Evolutionary conservation across 2,888 invertebrate genomes (phyloP), one percentile per base, ranked within the genome.

Genomic region (Corbicula japonica): DNA sequence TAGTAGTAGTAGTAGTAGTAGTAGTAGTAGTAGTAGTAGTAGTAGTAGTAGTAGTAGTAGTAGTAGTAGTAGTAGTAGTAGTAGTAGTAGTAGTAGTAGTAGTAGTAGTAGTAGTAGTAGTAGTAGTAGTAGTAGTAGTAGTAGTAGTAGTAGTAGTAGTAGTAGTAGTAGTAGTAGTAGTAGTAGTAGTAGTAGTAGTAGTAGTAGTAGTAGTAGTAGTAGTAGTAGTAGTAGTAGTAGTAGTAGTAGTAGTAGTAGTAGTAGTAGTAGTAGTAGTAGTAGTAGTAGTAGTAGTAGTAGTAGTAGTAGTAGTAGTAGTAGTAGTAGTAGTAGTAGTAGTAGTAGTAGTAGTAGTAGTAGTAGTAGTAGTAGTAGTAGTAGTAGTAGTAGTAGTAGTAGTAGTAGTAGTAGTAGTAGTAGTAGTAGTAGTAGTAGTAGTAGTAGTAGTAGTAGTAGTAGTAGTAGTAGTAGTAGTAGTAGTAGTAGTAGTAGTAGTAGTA

Each of bases 141-240:
- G 52, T 52, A 52, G 52, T 52, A 52, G 52, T 52, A 52, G 52
- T 52, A 52, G 52, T 52, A 52, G 52, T 52, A 52, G 52, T 52
- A 52, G 52, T 52, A n/a, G 52, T 52, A 52, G 52, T 52, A 52
- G 52, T 52, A 52, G 52, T 52, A 52, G 52, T 52, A 52, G 52
- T 52, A 52, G 52, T 52, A 52, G 52, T 52, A n/a, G 52, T 52
- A 52, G 52, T 52, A 52, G 52, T 52, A 52, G 52, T n/a, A 52
- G 52, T 52, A 52, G 52, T 52, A 52, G 52, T 52, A n/a, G 52
- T 52, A 52, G 52, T 52, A 52, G 52, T 52, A 52, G 52, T n/a
- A 21, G 52, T 52, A 52, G 52, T n/a, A 52, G 52, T 52, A 21
- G 52, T 52, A 52, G 52, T 52, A 52, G 52, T 52, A 52, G 52